Evolutionary conservation across 2,113 vertebrate species (phyloP).

Genomic region (Planiliza haematocheilus): DNA sequence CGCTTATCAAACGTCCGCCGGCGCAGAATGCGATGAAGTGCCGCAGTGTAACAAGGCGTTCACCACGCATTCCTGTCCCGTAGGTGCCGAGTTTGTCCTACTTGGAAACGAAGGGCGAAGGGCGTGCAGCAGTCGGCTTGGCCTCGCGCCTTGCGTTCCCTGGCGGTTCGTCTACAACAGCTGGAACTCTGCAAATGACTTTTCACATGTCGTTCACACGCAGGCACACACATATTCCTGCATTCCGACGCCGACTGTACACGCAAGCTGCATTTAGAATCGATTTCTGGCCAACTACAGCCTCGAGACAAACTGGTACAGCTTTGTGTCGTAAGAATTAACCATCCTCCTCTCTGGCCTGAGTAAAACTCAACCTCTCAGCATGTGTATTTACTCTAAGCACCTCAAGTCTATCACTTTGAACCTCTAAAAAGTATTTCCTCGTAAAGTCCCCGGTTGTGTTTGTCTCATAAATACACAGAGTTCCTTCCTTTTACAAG

Average conservation of each 20-base stretch:
- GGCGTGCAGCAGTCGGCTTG: conserved; percentile 20
- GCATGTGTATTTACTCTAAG: conserved; percentile 9
- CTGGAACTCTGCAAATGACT: conserved; percentile 51
- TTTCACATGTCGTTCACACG: conserved; percentile 30
- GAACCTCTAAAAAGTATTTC: conserved; percentile 18
- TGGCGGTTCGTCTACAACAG: conserved; percentile 44
- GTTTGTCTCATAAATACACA: conserved; percentile 38
- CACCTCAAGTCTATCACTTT: conserved; percentile 14
- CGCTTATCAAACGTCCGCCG: conserved; percentile 1
- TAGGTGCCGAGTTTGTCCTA: conserved; percentile 17
- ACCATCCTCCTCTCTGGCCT: neutral
- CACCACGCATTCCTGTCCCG: conserved; percentile 23
- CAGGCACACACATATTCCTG: conserved; percentile 33
- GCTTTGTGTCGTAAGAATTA: too few relatives aligned
- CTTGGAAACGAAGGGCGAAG: conserved; percentile 46
- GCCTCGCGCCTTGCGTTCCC: conserved; percentile 37
- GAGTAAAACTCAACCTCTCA: neutral
- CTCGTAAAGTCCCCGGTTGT: conserved; percentile 35
- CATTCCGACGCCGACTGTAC: neutral
- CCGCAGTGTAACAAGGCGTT: conserved; percentile 15
- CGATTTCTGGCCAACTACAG: too few relatives aligned
- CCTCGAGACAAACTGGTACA: too few relatives aligned
- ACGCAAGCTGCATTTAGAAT: too few relatives aligned
- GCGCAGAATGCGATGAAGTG: neutral
- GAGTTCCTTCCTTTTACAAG: conserved; percentile 32